Evolutionary conservation across 1,140 invertebrate genomes (phyloP).

Genomic region (Pectinophora gossypiella): DNA sequence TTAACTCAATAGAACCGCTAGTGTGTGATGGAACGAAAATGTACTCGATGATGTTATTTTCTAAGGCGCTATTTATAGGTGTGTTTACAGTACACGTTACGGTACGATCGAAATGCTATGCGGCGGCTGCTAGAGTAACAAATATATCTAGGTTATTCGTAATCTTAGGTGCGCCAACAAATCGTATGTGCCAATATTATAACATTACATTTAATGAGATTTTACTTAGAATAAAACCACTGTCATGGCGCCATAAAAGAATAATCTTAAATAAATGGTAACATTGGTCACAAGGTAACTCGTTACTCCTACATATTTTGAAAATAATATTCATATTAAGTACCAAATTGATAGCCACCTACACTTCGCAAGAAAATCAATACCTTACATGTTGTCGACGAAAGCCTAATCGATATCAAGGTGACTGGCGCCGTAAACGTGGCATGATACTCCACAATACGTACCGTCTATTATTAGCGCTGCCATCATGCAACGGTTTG

Average conservation of each 20-base stretch:
- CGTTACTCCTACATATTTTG: no score
- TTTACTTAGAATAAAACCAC: no score
- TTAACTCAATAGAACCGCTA: background rate
- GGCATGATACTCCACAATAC: slow-evolving; percentile 31
- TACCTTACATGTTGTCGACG: slow-evolving; percentile 26
- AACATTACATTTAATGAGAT: no score
- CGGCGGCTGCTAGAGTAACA: no score
- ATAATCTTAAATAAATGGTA: no score
- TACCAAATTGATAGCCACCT: slow-evolving; percentile 9
- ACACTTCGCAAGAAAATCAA: slow-evolving; percentile 23
- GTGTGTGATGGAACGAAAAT: slow-evolving; percentile 13
- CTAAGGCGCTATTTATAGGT: slow-evolving; percentile 23
- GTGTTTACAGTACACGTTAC: slow-evolving; percentile 23
- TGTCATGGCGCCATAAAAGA: no score
- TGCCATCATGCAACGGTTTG: slow-evolving; percentile 50
- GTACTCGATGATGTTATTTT: slow-evolving; percentile 18
- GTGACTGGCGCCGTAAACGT: slow-evolving; percentile 38
- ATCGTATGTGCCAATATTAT: no score
- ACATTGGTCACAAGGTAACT: no score
- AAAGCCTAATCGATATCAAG: slow-evolving; percentile 47
- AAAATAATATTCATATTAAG: no score
- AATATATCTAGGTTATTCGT: no score
- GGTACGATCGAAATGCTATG: background rate
- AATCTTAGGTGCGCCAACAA: no score
- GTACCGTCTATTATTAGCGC: slow-evolving; percentile 39